Conservation (phyloP, 2,888 invertebrate species). For the Dryomyza anilis region DNA sequence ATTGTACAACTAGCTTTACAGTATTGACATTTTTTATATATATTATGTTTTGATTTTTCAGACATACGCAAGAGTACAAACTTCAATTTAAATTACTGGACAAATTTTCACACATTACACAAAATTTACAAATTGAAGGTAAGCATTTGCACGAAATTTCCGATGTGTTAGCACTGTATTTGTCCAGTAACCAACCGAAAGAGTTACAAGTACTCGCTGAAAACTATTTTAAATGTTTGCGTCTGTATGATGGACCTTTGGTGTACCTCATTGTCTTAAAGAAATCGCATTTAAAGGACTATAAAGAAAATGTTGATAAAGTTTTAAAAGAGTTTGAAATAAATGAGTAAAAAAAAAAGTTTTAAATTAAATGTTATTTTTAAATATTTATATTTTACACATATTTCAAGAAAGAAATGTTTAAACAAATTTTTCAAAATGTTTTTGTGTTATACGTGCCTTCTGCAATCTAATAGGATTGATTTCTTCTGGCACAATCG, state of each 20-base stretch:
- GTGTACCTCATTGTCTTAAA: slow-evolving; percentile 51
- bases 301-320: slow-evolving; percentile 45
- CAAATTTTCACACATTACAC: slow-evolving; percentile 48
- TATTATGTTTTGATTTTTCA: slow-evolving; percentile 30
- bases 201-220: slow-evolving; percentile 48
- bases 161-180: slow-evolving; percentile 46
- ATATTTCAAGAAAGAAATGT: neutral
- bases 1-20: too few relatives aligned
- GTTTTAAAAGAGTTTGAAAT: slow-evolving; percentile 39
- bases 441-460: neutral
- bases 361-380: slow-evolving; percentile 1
- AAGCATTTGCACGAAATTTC: slow-evolving; percentile 53
- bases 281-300: slow-evolving; percentile 45
- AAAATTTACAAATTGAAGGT: slow-evolving; percentile 51
- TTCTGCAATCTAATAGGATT: neutral
- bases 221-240: slow-evolving; percentile 43
- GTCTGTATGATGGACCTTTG: slow-evolving; percentile 51
- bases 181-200: slow-evolving; percentile 50
- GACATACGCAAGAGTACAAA: slow-evolving; percentile 56
- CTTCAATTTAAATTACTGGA: slow-evolving; percentile 53
- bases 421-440: neutral
- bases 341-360: slow-evolving; percentile 19
- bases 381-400: neutral
- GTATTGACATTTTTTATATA: neutral
- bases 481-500: neutral